Conservation (phyloP, 2,113 vertebrate species). For the Condylura cristata region DNA sequence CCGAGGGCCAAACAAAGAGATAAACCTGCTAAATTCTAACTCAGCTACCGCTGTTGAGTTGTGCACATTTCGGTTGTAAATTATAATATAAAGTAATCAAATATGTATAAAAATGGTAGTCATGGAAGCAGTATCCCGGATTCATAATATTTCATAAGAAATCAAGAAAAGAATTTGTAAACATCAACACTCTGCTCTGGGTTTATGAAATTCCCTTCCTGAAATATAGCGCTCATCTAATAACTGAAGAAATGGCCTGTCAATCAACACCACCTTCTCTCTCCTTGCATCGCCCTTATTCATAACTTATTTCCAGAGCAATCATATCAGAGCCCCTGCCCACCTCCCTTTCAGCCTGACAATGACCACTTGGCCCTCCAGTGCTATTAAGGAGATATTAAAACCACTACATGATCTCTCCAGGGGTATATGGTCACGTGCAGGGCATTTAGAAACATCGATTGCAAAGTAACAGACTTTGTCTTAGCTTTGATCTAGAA, state of each 20-base stretch:
- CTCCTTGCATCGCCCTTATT: slow-evolving; percentile 50
- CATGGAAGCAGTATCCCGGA: slow-evolving; percentile 79
- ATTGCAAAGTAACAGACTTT: slow-evolving; percentile 29
- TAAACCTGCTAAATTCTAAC: slow-evolving; percentile 87
- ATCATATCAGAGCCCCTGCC: not conserved
- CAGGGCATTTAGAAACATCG: not conserved
- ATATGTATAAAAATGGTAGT: slow-evolving; percentile 82
- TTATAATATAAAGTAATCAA: slow-evolving; percentile 84
- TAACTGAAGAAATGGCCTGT: slow-evolving; percentile 51
- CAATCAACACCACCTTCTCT: slow-evolving; percentile 60
- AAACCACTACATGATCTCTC: slow-evolving; percentile 42
- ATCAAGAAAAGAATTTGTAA: slow-evolving; percentile 80
- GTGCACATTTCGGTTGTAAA: slow-evolving; percentile 82
- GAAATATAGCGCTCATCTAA: slow-evolving; percentile 62
- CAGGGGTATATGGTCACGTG: not conserved
- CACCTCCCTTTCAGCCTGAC: not conserved
- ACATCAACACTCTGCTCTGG: slow-evolving; percentile 58
- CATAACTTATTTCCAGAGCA: not conserved
- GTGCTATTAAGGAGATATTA: slow-evolving; percentile 55
- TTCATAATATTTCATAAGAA: slow-evolving; percentile 81
- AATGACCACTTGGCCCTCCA: slow-evolving; percentile 29
- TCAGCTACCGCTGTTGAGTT: slow-evolving; percentile 80
- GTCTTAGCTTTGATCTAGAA: not conserved
- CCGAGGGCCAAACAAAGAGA: slow-evolving; percentile 87
- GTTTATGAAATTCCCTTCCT: slow-evolving; percentile 66